Evolutionary conservation across 37 sponge, comb jelly and placozoan genomes (phyloP).

Genomic region (Tethya wilhelma): DNA sequence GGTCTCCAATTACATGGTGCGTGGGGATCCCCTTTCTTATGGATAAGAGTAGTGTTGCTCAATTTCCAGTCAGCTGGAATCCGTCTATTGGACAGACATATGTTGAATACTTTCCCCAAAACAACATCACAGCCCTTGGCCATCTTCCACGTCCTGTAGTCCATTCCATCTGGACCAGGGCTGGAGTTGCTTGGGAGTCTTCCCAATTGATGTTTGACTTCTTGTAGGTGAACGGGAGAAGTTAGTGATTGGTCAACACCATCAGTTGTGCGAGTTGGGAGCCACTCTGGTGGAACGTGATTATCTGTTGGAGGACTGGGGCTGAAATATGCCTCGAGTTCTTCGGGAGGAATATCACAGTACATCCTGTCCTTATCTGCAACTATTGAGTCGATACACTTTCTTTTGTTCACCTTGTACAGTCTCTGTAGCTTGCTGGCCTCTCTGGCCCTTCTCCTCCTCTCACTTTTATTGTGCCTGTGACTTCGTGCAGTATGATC

Average conservation of each 20-base stretch:
- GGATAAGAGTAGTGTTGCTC: constrained; percentile 36
- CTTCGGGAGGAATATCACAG: background rate
- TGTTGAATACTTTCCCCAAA: constrained; percentile 15
- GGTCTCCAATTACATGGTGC: constrained; percentile 47
- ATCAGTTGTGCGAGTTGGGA: background rate
- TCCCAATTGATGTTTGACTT: constrained; percentile 2
- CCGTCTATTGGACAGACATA: constrained; percentile 10
- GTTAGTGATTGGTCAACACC: background rate
- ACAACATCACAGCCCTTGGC: background rate
- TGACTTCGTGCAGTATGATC: background rate
- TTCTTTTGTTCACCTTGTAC: constrained; percentile 11
- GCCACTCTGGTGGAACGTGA: background rate
- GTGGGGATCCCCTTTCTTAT: constrained; percentile 14
- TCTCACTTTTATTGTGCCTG: too few relatives aligned
- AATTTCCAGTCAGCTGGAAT: constrained; percentile 41
- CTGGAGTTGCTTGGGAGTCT: constrained; percentile 15
- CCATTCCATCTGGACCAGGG: constrained; percentile 42
- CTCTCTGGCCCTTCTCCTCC: constrained; percentile 1
- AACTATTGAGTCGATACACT: background rate
- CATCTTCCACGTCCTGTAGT: background rate
- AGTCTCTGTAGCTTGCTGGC: constrained; percentile 1
- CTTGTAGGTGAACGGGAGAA: constrained; percentile 11
- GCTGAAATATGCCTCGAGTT: background rate
- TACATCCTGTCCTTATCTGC: too few relatives aligned
- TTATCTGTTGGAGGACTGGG: background rate